A percentile compares a stretch with the other conserved stretches of the same genome.
phyloP scores from a whole-genome alignment of 2,797 vertebrate genomes.

The Mus spretus region DNA sequence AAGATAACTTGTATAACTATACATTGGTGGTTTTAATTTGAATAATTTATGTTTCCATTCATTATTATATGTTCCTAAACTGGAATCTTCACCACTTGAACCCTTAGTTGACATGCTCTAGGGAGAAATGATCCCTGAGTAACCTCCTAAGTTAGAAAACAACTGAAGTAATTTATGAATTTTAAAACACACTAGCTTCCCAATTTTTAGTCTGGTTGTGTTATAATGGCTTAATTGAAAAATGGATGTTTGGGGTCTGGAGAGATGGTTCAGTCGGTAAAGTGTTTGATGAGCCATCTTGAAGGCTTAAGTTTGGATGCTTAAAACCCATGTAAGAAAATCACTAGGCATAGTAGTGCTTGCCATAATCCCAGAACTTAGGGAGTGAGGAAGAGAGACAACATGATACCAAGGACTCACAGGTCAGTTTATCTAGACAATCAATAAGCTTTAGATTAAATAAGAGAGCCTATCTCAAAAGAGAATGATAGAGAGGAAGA shows the following conservation, averaged over 20 bases:
- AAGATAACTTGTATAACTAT: background rate
- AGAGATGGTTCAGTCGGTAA: background rate
- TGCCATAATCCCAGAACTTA: background rate
- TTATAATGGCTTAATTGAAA: constrained; percentile 34
- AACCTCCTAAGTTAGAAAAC: background rate
- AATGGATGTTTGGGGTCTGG: background rate
- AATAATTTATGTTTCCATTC: background rate
- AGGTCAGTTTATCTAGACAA: background rate
- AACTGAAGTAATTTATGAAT: constrained; percentile 14
- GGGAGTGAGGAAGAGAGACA: background rate
- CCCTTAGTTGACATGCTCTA: constrained; percentile 47
- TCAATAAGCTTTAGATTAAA: background rate
- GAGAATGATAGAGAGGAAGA: background rate
- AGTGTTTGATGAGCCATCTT: background rate
- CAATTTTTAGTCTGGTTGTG: background rate
- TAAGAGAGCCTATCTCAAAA: background rate
- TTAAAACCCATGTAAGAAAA: background rate
- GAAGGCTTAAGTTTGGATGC: background rate
- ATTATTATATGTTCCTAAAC: constrained; percentile 30
- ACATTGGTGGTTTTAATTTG: constrained; percentile 24
- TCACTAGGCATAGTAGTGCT: background rate
- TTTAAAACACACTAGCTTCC: background rate
- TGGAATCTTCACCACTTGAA: constrained; percentile 17
- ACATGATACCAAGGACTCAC: background rate
- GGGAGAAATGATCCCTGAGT: background rate